Evolutionary conservation across 2,113 vertebrate species (phyloP), one percentile per base, ranked within the genome.

Genomic region (Nannospalax galili): DNA sequence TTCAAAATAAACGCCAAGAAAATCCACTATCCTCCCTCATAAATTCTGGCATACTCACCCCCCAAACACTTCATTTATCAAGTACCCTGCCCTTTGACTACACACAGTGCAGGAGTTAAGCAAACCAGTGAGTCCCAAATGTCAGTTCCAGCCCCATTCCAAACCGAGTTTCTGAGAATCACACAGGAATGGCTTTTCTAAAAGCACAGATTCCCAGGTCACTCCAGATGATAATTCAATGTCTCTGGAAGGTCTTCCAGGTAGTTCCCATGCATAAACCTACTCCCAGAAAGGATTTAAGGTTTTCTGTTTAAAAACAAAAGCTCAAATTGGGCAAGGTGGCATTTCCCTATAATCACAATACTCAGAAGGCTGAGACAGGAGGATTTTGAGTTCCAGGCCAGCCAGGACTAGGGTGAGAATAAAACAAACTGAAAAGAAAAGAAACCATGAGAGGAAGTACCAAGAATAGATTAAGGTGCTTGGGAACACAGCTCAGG

Each of bases 271-370:
- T 28, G 26, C 58, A 93, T 67, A 15, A 35, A 75, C 62, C 70
- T 88, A n/a, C 62, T 94, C 69, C 62, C 48, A 88, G n/a, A 69
- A 86, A 93, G 65, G 28, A 95, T 42, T 52, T 81, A 93, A 85
- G 15, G 10, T 42, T 56, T 84, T 42, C 81, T 84, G 45, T 65
- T 65, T 32, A 84, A 82, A 74, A 90, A 96, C 94, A 94, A 84
- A 90, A 82, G 42, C n/a, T n/a, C 6, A 84, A 69, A 11, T 35
- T 22, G 3, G 7, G 64, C 64, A 48, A 35, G 30, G 64, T 69
- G 82, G 22, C 32, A 70, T 11, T 19, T 26, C 4, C 42, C 65
- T 14, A 45, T 22, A 82, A 30, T 20, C 62, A n/a, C n/a, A n/a
- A n/a, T n/a, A n/a, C n/a, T 26, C 67, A 69, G 67, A 30, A 56